Evolutionary conservation across 2,888 invertebrate genomes (phyloP).

Genomic region (Xanthorhoe spadicearia): DNA sequence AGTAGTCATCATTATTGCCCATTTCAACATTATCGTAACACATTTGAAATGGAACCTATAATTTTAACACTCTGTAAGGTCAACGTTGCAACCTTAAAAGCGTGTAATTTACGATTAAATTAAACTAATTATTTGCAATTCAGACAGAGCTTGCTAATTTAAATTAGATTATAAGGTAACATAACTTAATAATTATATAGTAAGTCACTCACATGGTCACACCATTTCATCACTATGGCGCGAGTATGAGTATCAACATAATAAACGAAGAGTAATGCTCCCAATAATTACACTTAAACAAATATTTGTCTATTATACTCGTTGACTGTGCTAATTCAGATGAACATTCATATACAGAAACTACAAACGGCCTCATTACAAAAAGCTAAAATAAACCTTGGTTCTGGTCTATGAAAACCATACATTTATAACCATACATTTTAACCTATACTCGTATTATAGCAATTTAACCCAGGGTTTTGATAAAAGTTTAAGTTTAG

Average conservation of each 20-base stretch:
- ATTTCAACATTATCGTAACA: conserved; percentile 16
- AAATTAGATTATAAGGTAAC: conserved; percentile 33
- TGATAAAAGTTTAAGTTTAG: too few species aligned
- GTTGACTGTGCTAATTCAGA: too few species aligned
- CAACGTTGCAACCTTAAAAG: conserved; percentile 34
- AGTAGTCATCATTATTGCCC: neutral
- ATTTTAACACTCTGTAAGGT: conserved; percentile 36
- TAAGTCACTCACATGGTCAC: neutral
- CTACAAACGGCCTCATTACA: neutral
- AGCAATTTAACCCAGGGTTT: too few species aligned
- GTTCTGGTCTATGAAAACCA: too few species aligned
- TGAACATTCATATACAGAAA: too few species aligned
- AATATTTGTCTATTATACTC: too few species aligned
- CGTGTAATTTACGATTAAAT: conserved; percentile 43
- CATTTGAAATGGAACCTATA: conserved; percentile 32
- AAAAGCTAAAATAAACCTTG: too few species aligned
- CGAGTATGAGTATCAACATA: too few species aligned
- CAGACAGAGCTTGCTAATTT: conserved; percentile 35
- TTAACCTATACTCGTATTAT: too few species aligned
- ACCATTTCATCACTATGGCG: neutral
- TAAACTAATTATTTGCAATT: conserved; percentile 41
- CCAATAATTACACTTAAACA: too few species aligned
- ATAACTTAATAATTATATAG: neutral
- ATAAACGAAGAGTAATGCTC: too few species aligned
- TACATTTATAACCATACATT: too few species aligned